Percentiles rank a stretch among this genome's conserved stretches.
These are phyloP conservation scores for Chironomus riparius DNA, from an alignment of 2,888 invertebrate species.

Conservation along the genomic window DNA sequence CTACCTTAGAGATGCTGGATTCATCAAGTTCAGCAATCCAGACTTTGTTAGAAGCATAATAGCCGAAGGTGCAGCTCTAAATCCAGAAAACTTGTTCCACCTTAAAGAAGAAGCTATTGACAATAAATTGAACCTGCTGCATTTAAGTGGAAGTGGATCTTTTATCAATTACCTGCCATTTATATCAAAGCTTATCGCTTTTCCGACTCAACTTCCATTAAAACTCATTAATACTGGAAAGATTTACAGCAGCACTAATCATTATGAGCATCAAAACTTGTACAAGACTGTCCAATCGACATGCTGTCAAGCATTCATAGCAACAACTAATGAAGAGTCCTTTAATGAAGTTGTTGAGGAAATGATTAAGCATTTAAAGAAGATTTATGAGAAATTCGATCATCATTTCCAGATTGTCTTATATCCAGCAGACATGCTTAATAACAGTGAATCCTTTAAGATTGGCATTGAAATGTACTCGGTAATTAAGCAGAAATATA, in stretches of 20 bases:
- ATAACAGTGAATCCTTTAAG: constrained; percentile 56
- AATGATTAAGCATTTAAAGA: constrained; percentile 45
- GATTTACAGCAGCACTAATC: constrained; percentile 49
- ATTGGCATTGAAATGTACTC: constrained; percentile 69
- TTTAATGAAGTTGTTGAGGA: constrained; percentile 50
- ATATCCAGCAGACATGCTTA: constrained; percentile 52
- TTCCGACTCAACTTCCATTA: constrained; percentile 55
- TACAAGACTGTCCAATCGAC: constrained; percentile 63
- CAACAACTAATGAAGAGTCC: constrained; percentile 43
- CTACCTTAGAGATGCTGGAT: constrained; percentile 45
- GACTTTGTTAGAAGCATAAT: constrained; percentile 69
- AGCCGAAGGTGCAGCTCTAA: constrained; percentile 58
- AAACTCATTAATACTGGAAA: constrained; percentile 62
- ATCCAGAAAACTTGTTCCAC: constrained; percentile 50
- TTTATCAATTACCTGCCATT: constrained; percentile 64
- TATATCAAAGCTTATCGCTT: constrained; percentile 57
- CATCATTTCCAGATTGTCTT: constrained; percentile 58
- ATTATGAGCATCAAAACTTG: constrained; percentile 44
- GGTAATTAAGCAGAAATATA: constrained; percentile 49
- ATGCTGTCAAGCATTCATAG: constrained; percentile 56
- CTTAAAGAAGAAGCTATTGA: constrained; percentile 49
- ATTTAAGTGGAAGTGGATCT: constrained; percentile 67
- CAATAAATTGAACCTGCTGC: constrained; percentile 51
- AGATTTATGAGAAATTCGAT: constrained; percentile 55
- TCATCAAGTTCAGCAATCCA: constrained; percentile 59